Conservation (phyloP, 2,888 invertebrate genomes). For the Drosophila atripex region DNA sequence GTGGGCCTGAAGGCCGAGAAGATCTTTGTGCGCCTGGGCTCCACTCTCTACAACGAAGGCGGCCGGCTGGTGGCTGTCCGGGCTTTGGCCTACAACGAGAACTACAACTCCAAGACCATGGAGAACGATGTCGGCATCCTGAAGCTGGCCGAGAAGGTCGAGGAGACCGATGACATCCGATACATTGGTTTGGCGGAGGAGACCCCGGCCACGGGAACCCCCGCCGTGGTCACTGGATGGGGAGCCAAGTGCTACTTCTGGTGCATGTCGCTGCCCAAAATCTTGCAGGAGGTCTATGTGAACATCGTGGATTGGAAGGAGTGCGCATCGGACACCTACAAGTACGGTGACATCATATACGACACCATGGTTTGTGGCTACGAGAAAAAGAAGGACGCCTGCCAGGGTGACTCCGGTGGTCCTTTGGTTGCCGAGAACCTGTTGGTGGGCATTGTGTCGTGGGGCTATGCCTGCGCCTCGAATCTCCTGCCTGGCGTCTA, state of each 20-base stretch:
- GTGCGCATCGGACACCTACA: constrained; percentile 58
- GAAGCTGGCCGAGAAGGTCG: constrained; percentile 69
- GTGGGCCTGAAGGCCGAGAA: constrained; percentile 24
- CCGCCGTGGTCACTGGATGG: constrained; percentile 80
- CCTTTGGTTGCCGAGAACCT: constrained; percentile 65
- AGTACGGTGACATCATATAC: constrained; percentile 59
- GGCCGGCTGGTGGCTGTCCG: constrained; percentile 78
- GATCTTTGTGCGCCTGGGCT: constrained; percentile 81
- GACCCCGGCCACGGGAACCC: constrained; percentile 66
- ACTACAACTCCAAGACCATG: constrained; percentile 73
- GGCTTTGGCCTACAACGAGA: constrained; percentile 66
- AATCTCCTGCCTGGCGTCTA: constrained; percentile 72
- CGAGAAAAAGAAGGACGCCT: constrained; percentile 71
- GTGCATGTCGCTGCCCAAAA: constrained; percentile 44
- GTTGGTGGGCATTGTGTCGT: constrained; percentile 81
- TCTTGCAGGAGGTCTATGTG: constrained; percentile 64
- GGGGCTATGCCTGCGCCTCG: constrained; percentile 79
- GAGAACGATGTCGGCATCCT: constrained; percentile 83
- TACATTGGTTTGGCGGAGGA: constrained; percentile 65
- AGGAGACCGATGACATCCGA: constrained; percentile 54
- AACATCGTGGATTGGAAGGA: constrained; percentile 49
- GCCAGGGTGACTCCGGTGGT: constrained; percentile 82
- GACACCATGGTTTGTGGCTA: constrained; percentile 78
- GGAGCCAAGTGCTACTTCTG: constrained; percentile 69
- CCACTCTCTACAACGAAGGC: constrained; percentile 72